These are phyloP conservation scores for Boulengeromyrus knoepffleri DNA, from an alignment of 2,113 vertebrate genomes.

Conservation along the genomic window DNA sequence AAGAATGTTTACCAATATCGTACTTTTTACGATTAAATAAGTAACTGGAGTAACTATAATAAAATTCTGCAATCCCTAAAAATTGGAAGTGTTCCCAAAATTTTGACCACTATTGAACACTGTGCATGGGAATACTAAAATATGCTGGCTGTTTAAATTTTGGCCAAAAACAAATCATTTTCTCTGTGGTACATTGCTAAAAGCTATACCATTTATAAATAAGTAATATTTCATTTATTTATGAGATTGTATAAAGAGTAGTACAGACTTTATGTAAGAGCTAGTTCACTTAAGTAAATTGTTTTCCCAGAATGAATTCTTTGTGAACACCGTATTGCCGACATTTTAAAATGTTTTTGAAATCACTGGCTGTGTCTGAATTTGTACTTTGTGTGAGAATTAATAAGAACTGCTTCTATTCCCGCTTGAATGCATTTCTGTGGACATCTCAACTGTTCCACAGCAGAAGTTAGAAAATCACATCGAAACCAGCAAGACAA, in stretches of 20 bases:
- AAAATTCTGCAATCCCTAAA: too few species aligned
- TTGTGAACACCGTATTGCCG: not conserved
- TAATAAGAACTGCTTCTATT: not conserved
- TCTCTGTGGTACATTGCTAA: not conserved
- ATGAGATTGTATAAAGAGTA: not conserved
- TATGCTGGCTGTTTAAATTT: not conserved
- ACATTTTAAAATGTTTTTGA: not conserved
- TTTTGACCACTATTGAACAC: not conserved
- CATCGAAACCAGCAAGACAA: not conserved
- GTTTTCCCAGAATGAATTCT: not conserved
- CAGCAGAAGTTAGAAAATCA: not conserved
- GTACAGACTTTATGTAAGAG: not conserved
- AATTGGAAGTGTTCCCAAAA: too few species aligned
- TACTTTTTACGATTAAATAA: too few species aligned
- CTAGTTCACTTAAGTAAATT: not conserved
- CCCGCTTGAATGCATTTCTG: not conserved
- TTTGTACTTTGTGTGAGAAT: not conserved
- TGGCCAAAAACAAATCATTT: not conserved
- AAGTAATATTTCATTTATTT: not conserved
- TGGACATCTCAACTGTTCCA: not conserved
- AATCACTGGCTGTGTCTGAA: not conserved
- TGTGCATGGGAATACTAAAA: constrained; percentile 58
- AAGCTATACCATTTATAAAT: not conserved
- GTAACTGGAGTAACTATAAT: too few species aligned
- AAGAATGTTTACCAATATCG: too few species aligned